Base-by-base conservation (phyloP, 2,888 invertebrate species). In the Geophilus truncorum region DNA sequence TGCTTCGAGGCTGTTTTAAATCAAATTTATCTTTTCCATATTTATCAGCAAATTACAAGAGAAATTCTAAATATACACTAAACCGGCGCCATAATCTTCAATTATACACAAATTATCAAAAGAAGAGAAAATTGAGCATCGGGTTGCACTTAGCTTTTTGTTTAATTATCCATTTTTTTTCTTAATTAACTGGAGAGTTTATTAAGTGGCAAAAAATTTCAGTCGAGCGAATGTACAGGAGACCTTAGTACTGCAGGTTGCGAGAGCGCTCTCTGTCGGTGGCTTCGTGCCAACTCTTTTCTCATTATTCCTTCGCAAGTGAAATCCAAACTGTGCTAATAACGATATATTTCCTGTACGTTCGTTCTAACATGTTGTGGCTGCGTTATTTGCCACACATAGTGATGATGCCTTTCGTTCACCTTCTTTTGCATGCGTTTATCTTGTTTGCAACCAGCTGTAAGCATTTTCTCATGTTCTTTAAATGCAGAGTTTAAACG, bases 301-400 rank as follows among this genome's bases (percentile, higher is more conserved):
- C 57, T 62, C 57, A 62, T 62, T 62, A 62, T 62, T 62, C 57
- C 57, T 23, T 40, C 18, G 57, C 21, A 62, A 62, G 15, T 62
- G 57, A 62, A 62, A 21, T 62, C 57, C 57, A 62, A 62, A 62
- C 57, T 62, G 23, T 62, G 57, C 57, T 62, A 62, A 62, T 62
- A 62, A 62, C 57, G 57, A 62, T 62, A 62, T 62, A 62, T 62
- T 21, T 18, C 23, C 57, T 62, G 23, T 62, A 62, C 18, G 21
- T 18, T 62, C 21, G 23, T 18, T 62, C 21, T 0, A 23, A 23
- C 57, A 23, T 62, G 21, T 62, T 62, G n/a, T 21, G 57, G 57
- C 57, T 62, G 23, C 57, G 23, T 62, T 18, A 62, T 62, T 62
- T 62, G 21, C 57, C 23, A 23, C 57, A 62, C 21, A n/a, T n/a